Conservation (phyloP, 2,113 vertebrate genomes). For the Oxyruncus cristatus region DNA sequence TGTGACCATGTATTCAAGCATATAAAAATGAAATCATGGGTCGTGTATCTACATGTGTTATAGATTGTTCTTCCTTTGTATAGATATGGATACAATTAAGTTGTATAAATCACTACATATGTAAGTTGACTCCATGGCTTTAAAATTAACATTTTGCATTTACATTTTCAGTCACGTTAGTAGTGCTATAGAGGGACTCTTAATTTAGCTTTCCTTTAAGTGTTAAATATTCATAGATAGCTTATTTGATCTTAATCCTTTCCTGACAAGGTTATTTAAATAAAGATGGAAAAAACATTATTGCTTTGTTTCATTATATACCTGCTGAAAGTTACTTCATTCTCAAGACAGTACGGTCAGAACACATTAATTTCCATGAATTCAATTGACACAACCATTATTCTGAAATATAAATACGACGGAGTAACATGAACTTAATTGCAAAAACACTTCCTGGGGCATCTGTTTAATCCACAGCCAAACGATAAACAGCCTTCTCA, state of each 20-base stretch:
- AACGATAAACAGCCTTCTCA: constrained; percentile 36
- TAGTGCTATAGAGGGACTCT: background rate
- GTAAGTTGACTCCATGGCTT: background rate
- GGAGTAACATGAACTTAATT: constrained; percentile 29
- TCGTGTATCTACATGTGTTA: background rate
- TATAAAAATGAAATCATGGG: background rate
- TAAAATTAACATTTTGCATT: background rate
- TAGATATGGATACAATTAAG: background rate
- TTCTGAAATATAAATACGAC: constrained; percentile 24
- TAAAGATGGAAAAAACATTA: background rate
- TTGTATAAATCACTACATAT: background rate
- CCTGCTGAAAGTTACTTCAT: background rate
- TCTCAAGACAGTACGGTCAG: constrained; percentile 8
- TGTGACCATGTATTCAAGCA: background rate
- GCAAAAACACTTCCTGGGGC: constrained; percentile 46
- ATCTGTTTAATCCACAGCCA: constrained; percentile 58
- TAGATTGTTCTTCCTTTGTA: background rate
- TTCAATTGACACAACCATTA: background rate
- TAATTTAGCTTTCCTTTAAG: background rate
- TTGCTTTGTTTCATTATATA: background rate
- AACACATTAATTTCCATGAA: constrained; percentile 25
- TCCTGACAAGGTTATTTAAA: background rate
- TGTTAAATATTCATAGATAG: background rate
- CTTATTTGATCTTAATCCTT: background rate
- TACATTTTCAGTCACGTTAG: background rate